Conservation (phyloP, 2,797 vertebrate species). For the Sphenopsis melanotis region DNA sequence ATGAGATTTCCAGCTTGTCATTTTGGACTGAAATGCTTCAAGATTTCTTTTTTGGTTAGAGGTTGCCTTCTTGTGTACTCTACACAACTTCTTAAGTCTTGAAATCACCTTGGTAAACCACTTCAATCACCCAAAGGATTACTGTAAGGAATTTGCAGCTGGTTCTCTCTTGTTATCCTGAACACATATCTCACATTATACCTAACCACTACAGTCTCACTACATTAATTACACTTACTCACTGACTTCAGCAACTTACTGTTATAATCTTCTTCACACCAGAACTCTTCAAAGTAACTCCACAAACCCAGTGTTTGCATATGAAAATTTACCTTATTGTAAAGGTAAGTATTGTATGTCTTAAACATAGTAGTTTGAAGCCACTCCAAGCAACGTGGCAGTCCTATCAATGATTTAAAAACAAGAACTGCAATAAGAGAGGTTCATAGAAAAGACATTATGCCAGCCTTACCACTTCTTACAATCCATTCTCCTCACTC, state of each 20-base stretch:
- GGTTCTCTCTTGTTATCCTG: background rate
- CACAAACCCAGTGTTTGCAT: background rate
- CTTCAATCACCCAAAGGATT: background rate
- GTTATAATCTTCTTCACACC: background rate
- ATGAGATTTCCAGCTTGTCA: background rate
- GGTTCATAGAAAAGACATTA: background rate
- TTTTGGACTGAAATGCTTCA: background rate
- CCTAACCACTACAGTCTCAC: background rate
- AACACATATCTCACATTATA: background rate
- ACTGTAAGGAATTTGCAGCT: background rate
- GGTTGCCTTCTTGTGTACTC: background rate
- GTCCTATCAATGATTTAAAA: background rate
- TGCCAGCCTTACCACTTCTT: background rate
- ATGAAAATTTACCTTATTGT: background rate
- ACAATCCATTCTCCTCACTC: background rate
- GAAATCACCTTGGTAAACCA: background rate
- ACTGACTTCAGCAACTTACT: background rate
- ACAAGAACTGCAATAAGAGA: background rate
- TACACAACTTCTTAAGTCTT: background rate
- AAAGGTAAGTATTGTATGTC: background rate
- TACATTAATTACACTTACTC: background rate
- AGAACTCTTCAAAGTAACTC: background rate
- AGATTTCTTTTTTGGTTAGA: background rate
- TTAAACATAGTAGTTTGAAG: background rate
- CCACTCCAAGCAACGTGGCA: background rate